These are phyloP conservation scores for Saguinus imperator DNA, from an alignment of 2,113 vertebrate genomes.

Conservation along the genomic window DNA sequence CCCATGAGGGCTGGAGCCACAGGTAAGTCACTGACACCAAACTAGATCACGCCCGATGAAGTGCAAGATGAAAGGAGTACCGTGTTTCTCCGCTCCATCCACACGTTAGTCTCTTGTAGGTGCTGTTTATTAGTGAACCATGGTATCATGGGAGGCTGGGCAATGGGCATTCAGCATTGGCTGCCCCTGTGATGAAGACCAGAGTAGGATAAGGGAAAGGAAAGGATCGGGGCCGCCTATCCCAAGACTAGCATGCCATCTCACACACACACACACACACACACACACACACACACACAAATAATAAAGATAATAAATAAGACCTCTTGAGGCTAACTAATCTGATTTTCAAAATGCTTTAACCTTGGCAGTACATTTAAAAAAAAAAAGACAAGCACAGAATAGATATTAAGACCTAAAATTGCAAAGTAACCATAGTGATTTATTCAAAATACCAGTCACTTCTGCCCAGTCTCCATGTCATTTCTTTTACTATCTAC, in stretches of 20 bases:
- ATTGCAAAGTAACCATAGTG: not conserved
- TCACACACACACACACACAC: not conserved
- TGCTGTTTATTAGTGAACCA: not conserved
- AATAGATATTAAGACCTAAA: not conserved
- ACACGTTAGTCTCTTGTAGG: not conserved
- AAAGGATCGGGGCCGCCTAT: not conserved
- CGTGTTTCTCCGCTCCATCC: not conserved
- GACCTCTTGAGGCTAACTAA: not conserved
- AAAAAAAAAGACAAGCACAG: not conserved
- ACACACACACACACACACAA: not conserved
- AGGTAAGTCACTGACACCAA: not conserved
- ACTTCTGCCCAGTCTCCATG: not conserved
- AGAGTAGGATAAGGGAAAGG: not conserved
- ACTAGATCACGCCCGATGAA: not conserved
- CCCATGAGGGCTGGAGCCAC: not conserved
- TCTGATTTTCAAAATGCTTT: not conserved
- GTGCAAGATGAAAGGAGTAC: not conserved
- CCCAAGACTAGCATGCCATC: not conserved
- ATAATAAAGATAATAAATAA: not conserved
- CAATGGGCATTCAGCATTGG: not conserved
- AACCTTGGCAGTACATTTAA: not conserved
- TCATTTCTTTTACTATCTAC: not conserved
- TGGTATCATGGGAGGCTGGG: not conserved
- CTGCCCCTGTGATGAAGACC: not conserved
- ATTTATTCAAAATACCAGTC: not conserved